Percentiles rank a stretch among this genome's conserved stretches.
These are phyloP conservation scores for Drosophila tripunctata DNA, from an alignment of 2,888 invertebrate species.

Conservation along the genomic window DNA sequence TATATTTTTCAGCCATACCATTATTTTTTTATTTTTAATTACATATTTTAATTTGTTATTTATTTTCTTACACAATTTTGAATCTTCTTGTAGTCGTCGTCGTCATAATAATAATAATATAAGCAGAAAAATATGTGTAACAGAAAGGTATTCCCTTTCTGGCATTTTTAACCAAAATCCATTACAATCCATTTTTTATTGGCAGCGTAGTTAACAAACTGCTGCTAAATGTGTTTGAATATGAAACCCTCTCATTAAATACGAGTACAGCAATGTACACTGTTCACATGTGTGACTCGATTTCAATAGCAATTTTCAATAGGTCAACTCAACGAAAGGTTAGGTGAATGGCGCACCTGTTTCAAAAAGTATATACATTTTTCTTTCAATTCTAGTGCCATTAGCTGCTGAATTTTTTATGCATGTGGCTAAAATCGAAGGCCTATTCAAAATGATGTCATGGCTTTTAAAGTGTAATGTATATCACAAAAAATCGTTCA, in stretches of 20 bases:
- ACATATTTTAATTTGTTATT: too few species aligned
- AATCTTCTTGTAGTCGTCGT: too few species aligned
- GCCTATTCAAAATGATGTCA: conserved; percentile 43
- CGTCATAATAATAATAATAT: too few species aligned
- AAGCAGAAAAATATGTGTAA: too few species aligned
- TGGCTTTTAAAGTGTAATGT: conserved; percentile 16
- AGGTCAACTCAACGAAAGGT: conserved; percentile 35
- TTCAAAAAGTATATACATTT: conserved; percentile 9
- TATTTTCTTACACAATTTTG: too few species aligned
- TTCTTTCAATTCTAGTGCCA: conserved; percentile 21
- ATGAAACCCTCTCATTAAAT: conserved; percentile 5
- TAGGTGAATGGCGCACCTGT: conserved; percentile 34
- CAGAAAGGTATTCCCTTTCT: too few species aligned
- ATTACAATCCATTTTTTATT: too few species aligned
- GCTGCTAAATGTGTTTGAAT: neutral
- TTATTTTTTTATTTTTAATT: too few species aligned
- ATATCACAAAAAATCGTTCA: neutral
- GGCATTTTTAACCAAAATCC: neutral
- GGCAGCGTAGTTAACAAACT: neutral
- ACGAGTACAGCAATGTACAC: too few species aligned
- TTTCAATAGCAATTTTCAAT: conserved; percentile 18
- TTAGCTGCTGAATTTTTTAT: conserved; percentile 34
- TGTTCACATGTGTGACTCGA: neutral
- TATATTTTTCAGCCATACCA: too few species aligned
- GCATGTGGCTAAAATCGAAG: conserved; percentile 16